Conservation (phyloP, 2,113 vertebrate genomes). For the Petroica traversi region DNA sequence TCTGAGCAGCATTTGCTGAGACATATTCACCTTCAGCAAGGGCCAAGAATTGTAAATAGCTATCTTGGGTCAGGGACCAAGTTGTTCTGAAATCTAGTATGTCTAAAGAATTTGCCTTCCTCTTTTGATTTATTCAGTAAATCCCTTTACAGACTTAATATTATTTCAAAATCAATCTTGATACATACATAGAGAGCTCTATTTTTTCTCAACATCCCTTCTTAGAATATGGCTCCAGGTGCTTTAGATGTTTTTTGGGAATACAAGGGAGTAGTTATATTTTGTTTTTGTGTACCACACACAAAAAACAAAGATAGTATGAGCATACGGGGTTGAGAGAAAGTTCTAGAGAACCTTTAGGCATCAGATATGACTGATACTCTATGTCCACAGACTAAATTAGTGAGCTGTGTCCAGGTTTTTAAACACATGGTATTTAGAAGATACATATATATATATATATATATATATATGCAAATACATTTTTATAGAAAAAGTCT, state of each 20-base stretch:
- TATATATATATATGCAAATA: neutral
- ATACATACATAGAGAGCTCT: neutral
- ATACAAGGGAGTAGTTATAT: neutral
- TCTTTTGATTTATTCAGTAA: neutral
- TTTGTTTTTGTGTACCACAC: neutral
- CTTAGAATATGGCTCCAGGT: neutral
- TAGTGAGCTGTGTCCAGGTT: neutral
- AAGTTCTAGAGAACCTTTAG: conserved; percentile 44
- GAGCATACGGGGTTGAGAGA: neutral
- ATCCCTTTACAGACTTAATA: neutral
- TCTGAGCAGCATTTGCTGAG: conserved; percentile 63
- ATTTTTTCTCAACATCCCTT: neutral
- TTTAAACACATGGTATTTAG: neutral
- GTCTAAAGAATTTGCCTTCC: neutral
- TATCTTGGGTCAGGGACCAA: neutral
- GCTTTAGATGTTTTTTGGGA: neutral
- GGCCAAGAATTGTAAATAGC: conserved; percentile 11
- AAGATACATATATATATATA: neutral
- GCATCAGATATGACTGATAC: neutral
- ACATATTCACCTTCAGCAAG: conserved; percentile 46
- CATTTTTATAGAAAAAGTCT: neutral
- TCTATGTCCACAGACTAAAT: neutral
- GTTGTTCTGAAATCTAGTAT: neutral
- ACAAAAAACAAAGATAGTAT: conserved; percentile 46
- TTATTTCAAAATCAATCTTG: conserved; percentile 21